These are phyloP conservation scores for Leucoptera coffeella DNA, from an alignment of 2,888 invertebrate species.

Conservation along the genomic window DNA sequence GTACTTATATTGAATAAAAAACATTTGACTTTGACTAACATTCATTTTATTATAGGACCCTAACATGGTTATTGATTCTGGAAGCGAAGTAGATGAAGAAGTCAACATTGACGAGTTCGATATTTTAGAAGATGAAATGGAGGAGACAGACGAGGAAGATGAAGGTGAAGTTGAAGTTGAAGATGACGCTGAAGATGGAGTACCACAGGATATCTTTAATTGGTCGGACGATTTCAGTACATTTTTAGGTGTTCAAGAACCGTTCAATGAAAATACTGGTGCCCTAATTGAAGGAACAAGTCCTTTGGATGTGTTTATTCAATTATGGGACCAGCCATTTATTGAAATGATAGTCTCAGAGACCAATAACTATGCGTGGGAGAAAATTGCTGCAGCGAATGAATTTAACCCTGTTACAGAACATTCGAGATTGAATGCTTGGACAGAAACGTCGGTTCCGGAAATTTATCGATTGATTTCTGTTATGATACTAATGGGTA, in stretches of 20 bases:
- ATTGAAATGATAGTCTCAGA: slow-evolving; percentile 8
- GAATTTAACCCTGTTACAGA: slow-evolving; percentile 3
- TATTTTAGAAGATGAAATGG: slow-evolving; percentile 7
- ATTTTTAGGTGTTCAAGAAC: slow-evolving; percentile 8
- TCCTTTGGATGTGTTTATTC: slow-evolving; percentile 8
- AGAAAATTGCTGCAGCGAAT: slow-evolving; percentile 6
- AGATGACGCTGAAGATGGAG: slow-evolving; percentile 1
- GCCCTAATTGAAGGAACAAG: slow-evolving; percentile 7
- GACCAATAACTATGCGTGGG: slow-evolving; percentile 10
- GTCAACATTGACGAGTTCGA: slow-evolving; percentile 2
- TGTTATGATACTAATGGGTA: slow-evolving; percentile 8
- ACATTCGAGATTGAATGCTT: slow-evolving; percentile 7
- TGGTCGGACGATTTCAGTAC: slow-evolving; percentile 6
- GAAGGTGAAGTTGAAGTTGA: slow-evolving; percentile 9
- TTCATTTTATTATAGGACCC: too few relatives aligned
- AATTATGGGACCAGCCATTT: slow-evolving; percentile 8
- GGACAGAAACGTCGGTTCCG: slow-evolving; percentile 7
- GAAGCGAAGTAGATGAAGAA: slow-evolving; percentile 2
- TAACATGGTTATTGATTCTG: too few relatives aligned
- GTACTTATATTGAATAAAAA: too few relatives aligned
- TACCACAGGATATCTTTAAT: not conserved
- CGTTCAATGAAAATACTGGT: slow-evolving; percentile 8
- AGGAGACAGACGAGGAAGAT: slow-evolving; percentile 4
- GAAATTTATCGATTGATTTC: slow-evolving; percentile 9
- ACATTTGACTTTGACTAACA: too few relatives aligned